Conservation (phyloP, 2,797 vertebrate species). For the Malacoraja senta region DNA sequence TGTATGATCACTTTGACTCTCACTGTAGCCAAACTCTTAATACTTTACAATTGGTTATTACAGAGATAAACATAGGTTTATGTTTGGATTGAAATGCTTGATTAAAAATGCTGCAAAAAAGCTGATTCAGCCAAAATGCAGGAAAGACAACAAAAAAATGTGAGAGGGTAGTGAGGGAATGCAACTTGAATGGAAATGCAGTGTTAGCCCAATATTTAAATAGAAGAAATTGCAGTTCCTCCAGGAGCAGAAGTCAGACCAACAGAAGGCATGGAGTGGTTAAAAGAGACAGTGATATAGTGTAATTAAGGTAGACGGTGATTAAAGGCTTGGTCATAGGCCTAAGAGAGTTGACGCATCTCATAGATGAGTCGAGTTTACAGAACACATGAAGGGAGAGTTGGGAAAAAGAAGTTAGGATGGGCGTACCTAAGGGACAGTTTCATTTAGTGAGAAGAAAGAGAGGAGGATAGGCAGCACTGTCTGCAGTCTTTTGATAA, state of each 20-base stretch:
- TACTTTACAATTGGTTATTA: too few species aligned
- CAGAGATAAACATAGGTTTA: neutral
- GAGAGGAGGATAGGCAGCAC: neutral
- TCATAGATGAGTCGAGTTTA: neutral
- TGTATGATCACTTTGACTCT: neutral
- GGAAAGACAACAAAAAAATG: too few species aligned
- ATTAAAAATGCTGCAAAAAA: neutral
- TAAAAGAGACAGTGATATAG: neutral
- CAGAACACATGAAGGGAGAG: neutral
- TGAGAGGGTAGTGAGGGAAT: neutral
- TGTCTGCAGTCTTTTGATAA: neutral
- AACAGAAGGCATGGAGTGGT: neutral
- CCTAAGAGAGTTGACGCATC: neutral
- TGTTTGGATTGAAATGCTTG: neutral
- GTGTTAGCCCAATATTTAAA: neutral
- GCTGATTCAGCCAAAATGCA: neutral
- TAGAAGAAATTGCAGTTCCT: neutral
- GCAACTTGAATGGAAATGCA: neutral
- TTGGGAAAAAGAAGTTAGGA: neutral
- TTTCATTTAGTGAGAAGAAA: neutral
- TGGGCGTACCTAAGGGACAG: too few species aligned
- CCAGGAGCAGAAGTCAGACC: neutral
- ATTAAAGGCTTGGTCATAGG: neutral
- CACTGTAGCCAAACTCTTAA: neutral
- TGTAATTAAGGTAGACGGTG: neutral